A percentile compares a stretch with the other conserved stretches of the same genome.
These are phyloP conservation scores for Nannospalax galili DNA, from an alignment of 2,113 vertebrate genomes.

Conservation along the genomic window DNA sequence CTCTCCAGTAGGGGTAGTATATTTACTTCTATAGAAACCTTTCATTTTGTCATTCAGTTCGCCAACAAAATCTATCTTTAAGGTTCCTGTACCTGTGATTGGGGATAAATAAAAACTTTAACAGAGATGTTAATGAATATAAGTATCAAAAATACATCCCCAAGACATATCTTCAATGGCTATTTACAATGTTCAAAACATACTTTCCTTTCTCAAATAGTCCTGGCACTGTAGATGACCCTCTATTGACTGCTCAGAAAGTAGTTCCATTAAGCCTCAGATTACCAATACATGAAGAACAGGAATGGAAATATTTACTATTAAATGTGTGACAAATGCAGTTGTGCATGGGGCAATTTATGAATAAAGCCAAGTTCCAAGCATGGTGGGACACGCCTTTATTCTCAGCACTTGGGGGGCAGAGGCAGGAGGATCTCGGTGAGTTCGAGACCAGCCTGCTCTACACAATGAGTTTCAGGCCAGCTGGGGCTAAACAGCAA, in stretches of 20 bases:
- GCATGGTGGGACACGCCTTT: no score
- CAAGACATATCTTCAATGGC: constrained; percentile 30
- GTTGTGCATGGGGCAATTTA: constrained; percentile 2
- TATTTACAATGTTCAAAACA: constrained; percentile 56
- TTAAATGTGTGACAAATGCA: constrained; percentile 27
- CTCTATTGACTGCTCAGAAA: constrained; percentile 30
- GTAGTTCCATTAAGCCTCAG: constrained; percentile 41
- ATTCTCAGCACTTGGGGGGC: no score
- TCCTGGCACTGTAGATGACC: constrained; percentile 45
- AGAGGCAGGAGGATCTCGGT: no score
- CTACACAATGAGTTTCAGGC: no score
- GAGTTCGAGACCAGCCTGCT: no score
- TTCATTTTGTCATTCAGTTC: constrained; percentile 99
- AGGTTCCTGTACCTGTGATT: constrained; percentile 90
- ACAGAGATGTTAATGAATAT: constrained; percentile 35
- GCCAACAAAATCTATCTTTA: constrained; percentile 98
- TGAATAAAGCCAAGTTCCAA: neutral
- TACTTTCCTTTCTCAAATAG: constrained; percentile 58
- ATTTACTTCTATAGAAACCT: constrained; percentile 99
- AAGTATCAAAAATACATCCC: constrained; percentile 40
- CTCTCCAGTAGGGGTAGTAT: constrained; percentile 92
- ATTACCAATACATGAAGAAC: constrained; percentile 43
- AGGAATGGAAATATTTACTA: constrained; percentile 55
- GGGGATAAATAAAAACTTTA: constrained; percentile 62
- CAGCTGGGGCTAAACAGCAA: no score